Evolutionary conservation across 2,888 invertebrate species (phyloP).

Genomic region (Cotesia congregata): DNA sequence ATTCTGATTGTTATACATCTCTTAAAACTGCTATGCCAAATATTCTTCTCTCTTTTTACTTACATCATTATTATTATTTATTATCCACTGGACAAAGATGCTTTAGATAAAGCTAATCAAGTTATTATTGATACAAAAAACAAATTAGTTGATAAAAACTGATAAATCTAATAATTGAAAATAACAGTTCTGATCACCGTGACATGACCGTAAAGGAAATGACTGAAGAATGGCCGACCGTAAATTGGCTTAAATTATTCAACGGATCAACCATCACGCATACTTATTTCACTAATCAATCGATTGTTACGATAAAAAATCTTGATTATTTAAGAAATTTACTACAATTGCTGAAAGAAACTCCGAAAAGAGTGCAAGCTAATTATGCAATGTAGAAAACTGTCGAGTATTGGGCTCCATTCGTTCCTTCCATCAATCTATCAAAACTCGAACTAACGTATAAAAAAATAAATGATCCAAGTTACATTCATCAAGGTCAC

Average conservation of each 20-base stretch:
- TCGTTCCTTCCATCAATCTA: background rate
- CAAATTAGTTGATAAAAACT: background rate
- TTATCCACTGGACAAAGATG: too few species aligned
- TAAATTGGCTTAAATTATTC: conserved; percentile 4
- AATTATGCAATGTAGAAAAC: background rate
- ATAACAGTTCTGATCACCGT: too few species aligned
- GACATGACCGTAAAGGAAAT: background rate
- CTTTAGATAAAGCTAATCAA: too few species aligned
- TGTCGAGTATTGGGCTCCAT: background rate
- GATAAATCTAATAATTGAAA: too few species aligned
- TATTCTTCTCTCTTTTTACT: too few species aligned
- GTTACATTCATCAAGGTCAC: background rate
- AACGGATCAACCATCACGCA: background rate
- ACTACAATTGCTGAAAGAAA: background rate
- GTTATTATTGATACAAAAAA: too few species aligned
- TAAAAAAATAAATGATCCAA: background rate
- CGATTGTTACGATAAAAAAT: background rate
- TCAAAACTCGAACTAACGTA: background rate
- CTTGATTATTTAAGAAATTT: background rate
- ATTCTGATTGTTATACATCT: too few species aligned
- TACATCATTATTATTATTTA: too few species aligned
- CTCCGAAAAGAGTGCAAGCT: background rate
- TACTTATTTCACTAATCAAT: background rate
- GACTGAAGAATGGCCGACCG: background rate
- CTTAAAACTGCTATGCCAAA: too few species aligned